Base-by-base conservation (phyloP, 2,888 invertebrate genomes). In the Oasisia sp. region DNA sequence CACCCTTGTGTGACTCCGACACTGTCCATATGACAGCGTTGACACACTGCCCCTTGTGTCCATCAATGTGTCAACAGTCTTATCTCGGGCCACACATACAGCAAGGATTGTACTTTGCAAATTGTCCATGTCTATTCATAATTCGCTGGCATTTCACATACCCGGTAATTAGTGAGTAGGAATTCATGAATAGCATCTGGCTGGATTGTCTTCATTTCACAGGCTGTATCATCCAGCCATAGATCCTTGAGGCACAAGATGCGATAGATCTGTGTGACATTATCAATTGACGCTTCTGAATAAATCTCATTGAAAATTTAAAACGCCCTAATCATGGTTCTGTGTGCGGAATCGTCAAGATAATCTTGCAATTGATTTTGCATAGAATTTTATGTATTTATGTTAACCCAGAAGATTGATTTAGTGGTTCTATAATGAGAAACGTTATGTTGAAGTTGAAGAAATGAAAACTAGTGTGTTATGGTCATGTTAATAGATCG, bases 41-140 rank as follows among this genome's bases (percentile, higher is more conserved):
- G 50, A 50, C 50, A 5, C 50, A 50, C 50, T 50, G 27, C 27
- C 74, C n/a, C 74, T 74, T 74, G 74, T 19, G 74, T 74, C 27
- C 7, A 27, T 74, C 74, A 74, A 3, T 2, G 19, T 74, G 74
- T 74, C 74, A 74, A 74, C 74, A 74, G 12, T 58, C 27, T 74
- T 74, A 74, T 74, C 74, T 74, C n/a, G 27, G 27, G 27, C 74
- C n/a, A 27, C 74, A 74, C 74, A 74, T 74, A 74, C 27, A 74
- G 74, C 74, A 74, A 19, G 27, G n/a, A 74, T 74, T 74, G 74
- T 19, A n/a, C 74, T 74, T 74, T 7, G 19, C 19, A 74, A 74
- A 74, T 74, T 74, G 74, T 74, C 74, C 74, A 74, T 74, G 74
- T 74, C 74, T 74, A n/a, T 74, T 74, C 74, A 74, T 74, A 74